phyloP scores from a whole-genome alignment of 2,797 vertebrate species.

The Kryptopterus vitreolus region DNA sequence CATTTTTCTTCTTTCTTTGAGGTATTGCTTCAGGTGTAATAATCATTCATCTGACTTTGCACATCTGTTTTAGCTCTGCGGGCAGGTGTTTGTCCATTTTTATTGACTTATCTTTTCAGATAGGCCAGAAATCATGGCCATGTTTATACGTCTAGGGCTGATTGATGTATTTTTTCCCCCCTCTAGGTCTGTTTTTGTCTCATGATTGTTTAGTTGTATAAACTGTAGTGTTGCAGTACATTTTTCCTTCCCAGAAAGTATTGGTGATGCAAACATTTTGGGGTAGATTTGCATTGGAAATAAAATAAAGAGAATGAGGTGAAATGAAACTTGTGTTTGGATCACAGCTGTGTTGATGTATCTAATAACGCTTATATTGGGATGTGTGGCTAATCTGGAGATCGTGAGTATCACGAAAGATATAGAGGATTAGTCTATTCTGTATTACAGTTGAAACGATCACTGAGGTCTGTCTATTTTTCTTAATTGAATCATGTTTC shows the following conservation, averaged over 20 bases:
- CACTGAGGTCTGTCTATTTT: neutral
- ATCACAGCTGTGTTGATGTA: neutral
- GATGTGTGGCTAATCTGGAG: neutral
- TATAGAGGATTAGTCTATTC: neutral
- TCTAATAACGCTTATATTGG: neutral
- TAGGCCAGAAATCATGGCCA: neutral
- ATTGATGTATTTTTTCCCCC: no score
- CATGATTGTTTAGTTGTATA: neutral
- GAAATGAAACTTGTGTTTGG: neutral
- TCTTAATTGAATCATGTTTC: no score
- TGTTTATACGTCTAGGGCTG: no score
- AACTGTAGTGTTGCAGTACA: no score
- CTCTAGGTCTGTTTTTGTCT: neutral
- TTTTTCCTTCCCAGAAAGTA: neutral
- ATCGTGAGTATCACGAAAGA: neutral
- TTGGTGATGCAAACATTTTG: no score
- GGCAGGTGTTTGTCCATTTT: neutral
- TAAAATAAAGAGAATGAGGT: neutral
- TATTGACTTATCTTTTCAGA: neutral
- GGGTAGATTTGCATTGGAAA: neutral
- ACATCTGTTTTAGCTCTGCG: neutral
- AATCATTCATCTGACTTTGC: neutral
- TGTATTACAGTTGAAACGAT: neutral
- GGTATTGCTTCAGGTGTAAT: neutral
- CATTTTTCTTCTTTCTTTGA: neutral